phyloP scores from a whole-genome alignment of 2,113 vertebrate genomes.

The Penelope pileata region DNA sequence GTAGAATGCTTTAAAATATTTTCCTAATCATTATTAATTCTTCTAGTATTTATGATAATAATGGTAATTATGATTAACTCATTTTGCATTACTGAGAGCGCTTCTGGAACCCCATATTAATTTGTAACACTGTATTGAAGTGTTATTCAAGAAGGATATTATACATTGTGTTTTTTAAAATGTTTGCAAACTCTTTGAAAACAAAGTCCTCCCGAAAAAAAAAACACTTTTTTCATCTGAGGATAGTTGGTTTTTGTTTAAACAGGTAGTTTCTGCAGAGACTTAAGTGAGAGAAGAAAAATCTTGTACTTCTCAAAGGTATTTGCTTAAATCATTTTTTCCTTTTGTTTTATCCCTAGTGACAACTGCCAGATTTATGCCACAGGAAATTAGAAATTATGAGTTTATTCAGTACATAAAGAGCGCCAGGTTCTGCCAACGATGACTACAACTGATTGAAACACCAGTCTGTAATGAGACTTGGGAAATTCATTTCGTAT shows the following conservation, averaged over 20 bases:
- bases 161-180: background rate
- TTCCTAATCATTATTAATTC: conserved; percentile 44
- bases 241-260: background rate
- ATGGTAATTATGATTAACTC: conserved; percentile 43
- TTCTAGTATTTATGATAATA: conserved; percentile 63
- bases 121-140: background rate
- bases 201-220: background rate
- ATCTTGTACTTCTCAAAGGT: conserved; percentile 6
- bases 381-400: conserved; percentile 35
- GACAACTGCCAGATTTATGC: conserved; percentile 25
- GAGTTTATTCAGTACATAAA: background rate
- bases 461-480: background rate
- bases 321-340: conserved; percentile 4
- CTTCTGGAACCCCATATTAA: background rate
- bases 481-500: background rate
- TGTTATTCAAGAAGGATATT: background rate
- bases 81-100: conserved; percentile 19
- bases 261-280: conserved; percentile 1
- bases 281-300: conserved; percentile 15
- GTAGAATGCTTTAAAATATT: conserved; percentile 2
- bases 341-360: conserved; percentile 1
- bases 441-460: background rate
- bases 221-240: background rate
- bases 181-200: conserved; percentile 8
- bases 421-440: background rate